Evolutionary conservation across 2,113 vertebrate genomes (phyloP).

Genomic region (Ceyx cyanopectus): DNA sequence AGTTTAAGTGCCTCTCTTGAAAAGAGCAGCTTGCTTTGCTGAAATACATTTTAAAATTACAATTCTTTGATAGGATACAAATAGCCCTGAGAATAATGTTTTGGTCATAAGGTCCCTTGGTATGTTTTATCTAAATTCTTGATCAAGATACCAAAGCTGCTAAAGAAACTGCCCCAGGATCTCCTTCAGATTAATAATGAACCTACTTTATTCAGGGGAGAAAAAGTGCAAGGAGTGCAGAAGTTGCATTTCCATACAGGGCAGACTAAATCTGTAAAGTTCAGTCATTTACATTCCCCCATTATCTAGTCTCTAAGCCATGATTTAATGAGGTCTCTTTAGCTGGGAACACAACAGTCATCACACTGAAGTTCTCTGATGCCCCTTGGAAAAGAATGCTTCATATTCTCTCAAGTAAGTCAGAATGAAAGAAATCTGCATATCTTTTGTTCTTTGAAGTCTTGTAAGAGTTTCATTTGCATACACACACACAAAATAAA

Average conservation of each 20-base stretch:
- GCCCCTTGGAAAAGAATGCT: not conserved
- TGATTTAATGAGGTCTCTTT: slow-evolving; percentile 25
- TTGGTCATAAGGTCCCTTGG: not conserved
- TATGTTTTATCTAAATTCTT: not conserved
- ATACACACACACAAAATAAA: not conserved
- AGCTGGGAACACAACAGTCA: not conserved
- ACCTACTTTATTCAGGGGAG: not conserved
- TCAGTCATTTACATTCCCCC: not conserved
- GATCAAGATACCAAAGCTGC: not conserved
- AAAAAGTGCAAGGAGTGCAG: not conserved
- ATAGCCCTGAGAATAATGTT: not conserved
- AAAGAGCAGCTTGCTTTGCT: not conserved
- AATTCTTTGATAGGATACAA: not conserved
- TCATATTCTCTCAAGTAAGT: not conserved
- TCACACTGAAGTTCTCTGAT: not conserved
- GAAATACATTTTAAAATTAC: not conserved
- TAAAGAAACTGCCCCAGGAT: not conserved
- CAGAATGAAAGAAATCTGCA: not conserved
- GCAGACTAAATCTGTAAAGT: not conserved
- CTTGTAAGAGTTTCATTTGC: not conserved
- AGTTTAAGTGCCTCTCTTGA: not conserved
- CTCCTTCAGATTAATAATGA: slow-evolving; percentile 19
- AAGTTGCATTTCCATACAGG: not conserved
- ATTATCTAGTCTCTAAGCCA: slow-evolving; percentile 1
- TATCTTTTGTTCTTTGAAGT: not conserved